Conservation (phyloP, 2,113 vertebrate species). For the Erythrocercus mccallii region DNA sequence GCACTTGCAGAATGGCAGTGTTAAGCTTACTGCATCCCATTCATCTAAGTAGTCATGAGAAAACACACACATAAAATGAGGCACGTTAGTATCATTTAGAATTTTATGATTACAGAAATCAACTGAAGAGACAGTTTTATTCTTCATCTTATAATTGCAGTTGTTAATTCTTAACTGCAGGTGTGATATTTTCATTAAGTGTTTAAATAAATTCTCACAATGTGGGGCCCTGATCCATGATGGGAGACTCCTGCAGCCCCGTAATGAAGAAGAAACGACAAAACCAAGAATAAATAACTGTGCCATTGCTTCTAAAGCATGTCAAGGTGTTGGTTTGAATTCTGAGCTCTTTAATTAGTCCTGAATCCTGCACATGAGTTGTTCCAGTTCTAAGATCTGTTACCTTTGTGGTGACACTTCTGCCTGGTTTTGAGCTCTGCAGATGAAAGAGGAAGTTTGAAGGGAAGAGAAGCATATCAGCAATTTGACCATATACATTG, state of each 20-base stretch:
- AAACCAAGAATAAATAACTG: not conserved
- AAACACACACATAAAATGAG: not conserved
- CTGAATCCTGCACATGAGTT: not conserved
- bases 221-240: not conserved
- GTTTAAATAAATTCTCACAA: slow-evolving; percentile 26
- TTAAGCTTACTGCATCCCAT: not conserved
- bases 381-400: not conserved
- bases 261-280: not conserved
- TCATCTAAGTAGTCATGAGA: not conserved
- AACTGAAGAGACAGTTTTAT: slow-evolving; percentile 3
- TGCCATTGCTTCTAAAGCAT: not conserved
- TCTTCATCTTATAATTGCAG: not conserved
- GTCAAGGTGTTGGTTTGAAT: not conserved
- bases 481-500: not conserved
- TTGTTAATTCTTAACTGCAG: slow-evolving; percentile 20
- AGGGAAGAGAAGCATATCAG: not conserved
- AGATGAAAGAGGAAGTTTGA: not conserved
- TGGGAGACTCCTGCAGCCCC: not conserved
- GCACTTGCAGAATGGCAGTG: not conserved
- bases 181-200: not conserved
- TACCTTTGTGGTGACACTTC: not conserved
- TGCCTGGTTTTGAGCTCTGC: not conserved
- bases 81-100: not conserved
- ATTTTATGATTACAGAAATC: not conserved
- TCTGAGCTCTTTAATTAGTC: not conserved